Evolutionary conservation across 2,113 vertebrate genomes (phyloP).

Genomic region (Brevimyrus niger): DNA sequence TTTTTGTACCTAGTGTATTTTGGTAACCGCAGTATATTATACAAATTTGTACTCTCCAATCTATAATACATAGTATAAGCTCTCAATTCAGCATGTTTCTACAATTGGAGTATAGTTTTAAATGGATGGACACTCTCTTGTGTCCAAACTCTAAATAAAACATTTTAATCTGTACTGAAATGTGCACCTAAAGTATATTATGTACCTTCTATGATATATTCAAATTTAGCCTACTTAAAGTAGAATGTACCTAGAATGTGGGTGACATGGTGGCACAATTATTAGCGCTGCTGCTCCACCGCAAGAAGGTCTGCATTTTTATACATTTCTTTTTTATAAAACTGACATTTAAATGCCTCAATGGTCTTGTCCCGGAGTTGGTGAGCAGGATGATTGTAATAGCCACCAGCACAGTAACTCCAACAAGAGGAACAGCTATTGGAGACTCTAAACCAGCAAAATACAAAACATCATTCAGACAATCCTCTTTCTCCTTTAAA

Average conservation of each 20-base stretch:
- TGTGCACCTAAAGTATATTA: neutral
- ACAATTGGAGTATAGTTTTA: neutral
- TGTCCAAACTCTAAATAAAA: neutral
- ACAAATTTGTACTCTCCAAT: neutral
- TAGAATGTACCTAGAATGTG: neutral
- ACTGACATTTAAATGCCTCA: too few relatives aligned
- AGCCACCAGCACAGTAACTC: too few relatives aligned
- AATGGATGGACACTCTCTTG: neutral
- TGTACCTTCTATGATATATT: neutral
- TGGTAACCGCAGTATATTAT: neutral
- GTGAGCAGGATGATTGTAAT: too few relatives aligned
- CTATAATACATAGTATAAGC: neutral
- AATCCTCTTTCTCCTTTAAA: too few relatives aligned
- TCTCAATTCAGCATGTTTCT: neutral
- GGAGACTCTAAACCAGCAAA: too few relatives aligned
- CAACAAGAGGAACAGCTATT: too few relatives aligned
- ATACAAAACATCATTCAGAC: too few relatives aligned
- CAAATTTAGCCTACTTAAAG: neutral
- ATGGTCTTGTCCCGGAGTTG: too few relatives aligned
- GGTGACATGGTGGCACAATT: too few relatives aligned
- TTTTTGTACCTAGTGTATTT: neutral
- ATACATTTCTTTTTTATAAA: too few relatives aligned
- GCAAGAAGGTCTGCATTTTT: too few relatives aligned
- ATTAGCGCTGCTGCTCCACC: too few relatives aligned
- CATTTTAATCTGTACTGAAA: neutral